Evolutionary conservation across 2,113 vertebrate genomes (phyloP).

Genomic region (Mesitornis unicolor): DNA sequence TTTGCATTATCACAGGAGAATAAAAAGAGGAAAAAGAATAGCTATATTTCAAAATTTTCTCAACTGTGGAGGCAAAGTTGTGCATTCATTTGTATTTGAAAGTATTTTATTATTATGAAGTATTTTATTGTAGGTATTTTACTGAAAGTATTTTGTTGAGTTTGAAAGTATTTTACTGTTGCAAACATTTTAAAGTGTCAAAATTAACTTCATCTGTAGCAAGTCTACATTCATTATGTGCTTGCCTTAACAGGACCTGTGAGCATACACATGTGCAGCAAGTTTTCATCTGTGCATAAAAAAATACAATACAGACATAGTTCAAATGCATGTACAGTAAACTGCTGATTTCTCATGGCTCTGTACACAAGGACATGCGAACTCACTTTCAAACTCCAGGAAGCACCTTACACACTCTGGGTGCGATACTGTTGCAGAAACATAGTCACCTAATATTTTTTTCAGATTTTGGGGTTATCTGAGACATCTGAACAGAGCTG

Average conservation of each 20-base stretch:
- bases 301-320: background rate
- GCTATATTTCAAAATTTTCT: background rate
- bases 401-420: background rate
- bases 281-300: background rate
- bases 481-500: background rate
- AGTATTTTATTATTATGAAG: background rate
- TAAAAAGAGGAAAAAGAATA: background rate
- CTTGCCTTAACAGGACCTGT: background rate
- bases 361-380: rapidly evolving
- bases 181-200: background rate
- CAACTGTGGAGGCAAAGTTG: background rate
- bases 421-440: background rate
- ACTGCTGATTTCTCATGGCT: background rate
- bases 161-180: background rate
- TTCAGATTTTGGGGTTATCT: background rate
- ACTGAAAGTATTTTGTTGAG: background rate
- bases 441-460: background rate
- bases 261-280: background rate
- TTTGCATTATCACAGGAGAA: background rate
- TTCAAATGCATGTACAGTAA: background rate
- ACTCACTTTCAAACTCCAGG: background rate
- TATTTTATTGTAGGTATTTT: background rate
- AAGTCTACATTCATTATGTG: background rate
- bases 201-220: background rate
- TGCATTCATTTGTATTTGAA: background rate